Base-by-base conservation (phyloP, 2,888 invertebrate genomes). In the Caenorhabditis japonica region DNA sequence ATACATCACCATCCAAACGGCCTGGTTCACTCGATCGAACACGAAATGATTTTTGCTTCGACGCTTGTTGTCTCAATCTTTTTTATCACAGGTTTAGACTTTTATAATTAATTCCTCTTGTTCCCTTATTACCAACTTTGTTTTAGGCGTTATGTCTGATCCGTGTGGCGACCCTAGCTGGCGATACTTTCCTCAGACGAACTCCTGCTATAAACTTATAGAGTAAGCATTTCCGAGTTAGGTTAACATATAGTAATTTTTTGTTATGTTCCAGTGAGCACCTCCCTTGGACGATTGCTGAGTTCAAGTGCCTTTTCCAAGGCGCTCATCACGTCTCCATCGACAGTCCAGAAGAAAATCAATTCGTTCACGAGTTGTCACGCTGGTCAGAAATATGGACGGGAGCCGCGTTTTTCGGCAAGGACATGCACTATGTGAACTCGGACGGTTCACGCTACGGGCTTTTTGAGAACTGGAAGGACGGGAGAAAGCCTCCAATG, bases 241-340 rank as follows among this genome's bases (percentile, higher is more conserved):
- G 7, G 13, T 10, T 8, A 33, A 36, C 10, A 8, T n/a, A 5
- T 23, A 13, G n/a, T 43, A 66, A 59, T 36, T 17, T 43, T 47
- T 10, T n/a, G n/a, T n/a, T 10, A 15, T 25, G 15, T 64, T 82
- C 74, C 62, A 61, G 72, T 44, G 79, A 77, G 39, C 70, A 79
- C 36, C 73, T 80, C 30, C 79, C 81, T 52, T 85, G 84, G 84
- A 82, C 82, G 36, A 78, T 84, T 15, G 80, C 83, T 33, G 84
- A 84, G 60, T 84, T 85, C 78, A 82, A 83, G 43, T 85, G 85
- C 61, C 77, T 82, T 47, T 85, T 85, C 78, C 78, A 83, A 68
- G 85, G 84, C 39, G 84, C 79, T 33, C 85, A 85, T 46, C 85
- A 85, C 55, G 75, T 77, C 23, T 82, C 85, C 15, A 78, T 85